Evolutionary conservation across 2,888 invertebrate species (phyloP).

Genomic region (Physocephala rufipes): DNA sequence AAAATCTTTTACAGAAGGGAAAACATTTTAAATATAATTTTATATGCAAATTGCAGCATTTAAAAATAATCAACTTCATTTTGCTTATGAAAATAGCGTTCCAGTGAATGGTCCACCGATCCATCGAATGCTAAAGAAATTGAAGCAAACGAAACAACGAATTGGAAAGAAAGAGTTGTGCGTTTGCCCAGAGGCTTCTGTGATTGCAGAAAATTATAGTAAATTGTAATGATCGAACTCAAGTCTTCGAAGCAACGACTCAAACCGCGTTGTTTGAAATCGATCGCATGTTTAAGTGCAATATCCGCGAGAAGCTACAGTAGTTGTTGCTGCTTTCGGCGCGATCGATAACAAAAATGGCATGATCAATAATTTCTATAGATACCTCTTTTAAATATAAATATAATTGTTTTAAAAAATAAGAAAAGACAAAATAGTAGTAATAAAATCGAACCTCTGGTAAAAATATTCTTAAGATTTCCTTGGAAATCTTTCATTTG

Average conservation of each 20-base stretch:
- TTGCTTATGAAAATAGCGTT: constrained; percentile 41
- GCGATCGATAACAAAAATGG: constrained; percentile 4
- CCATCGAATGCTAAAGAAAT: constrained; percentile 16
- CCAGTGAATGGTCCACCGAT: background rate
- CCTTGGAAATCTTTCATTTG: background rate
- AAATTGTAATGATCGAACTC: constrained; percentile 61
- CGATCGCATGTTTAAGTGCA: constrained; percentile 32
- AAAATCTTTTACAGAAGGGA: constrained; percentile 43
- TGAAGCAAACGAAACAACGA: constrained; percentile 6
- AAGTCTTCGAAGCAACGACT: constrained; percentile 32
- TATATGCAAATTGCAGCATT: constrained; percentile 60
- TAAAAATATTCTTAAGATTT: background rate
- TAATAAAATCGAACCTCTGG: background rate
- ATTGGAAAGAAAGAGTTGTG: constrained; percentile 5
- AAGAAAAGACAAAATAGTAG: no score
- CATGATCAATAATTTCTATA: constrained; percentile 4
- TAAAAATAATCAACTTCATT: constrained; percentile 58
- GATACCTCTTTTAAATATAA: background rate
- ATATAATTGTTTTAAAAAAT: background rate
- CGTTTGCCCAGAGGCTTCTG: constrained; percentile 45
- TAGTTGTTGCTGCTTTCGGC: constrained; percentile 15
- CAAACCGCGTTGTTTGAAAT: constrained; percentile 7
- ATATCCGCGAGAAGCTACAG: constrained; percentile 29
- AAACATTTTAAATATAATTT: constrained; percentile 41
- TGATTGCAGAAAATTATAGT: constrained; percentile 61